phyloP scores from a whole-genome alignment of 1,140 invertebrate genomes.

The Caerostris darwini region DNA sequence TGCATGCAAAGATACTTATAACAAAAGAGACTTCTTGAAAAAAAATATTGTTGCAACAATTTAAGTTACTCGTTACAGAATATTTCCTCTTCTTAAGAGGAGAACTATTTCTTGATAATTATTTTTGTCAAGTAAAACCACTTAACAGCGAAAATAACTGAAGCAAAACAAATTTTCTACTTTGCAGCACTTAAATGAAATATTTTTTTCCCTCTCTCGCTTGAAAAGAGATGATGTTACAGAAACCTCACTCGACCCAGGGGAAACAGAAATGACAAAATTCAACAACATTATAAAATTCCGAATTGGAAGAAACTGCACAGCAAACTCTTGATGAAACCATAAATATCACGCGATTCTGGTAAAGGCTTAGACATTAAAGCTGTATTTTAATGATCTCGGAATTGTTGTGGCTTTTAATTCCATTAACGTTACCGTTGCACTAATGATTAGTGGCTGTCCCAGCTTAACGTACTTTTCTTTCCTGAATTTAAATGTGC shows the following conservation, averaged over 20 bases:
- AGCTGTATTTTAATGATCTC: constrained; percentile 63
- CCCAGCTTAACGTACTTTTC: constrained; percentile 11
- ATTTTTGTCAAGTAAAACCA: constrained; percentile 8
- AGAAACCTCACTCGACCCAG: not conserved
- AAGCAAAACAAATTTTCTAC: not conserved
- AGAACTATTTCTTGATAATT: not conserved
- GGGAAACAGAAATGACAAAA: not conserved
- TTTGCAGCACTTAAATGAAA: not conserved
- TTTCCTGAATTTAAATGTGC: constrained; percentile 10
- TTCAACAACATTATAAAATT: constrained; percentile 1
- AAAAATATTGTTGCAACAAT: too few species aligned
- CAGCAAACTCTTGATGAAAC: not conserved
- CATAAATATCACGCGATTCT: constrained; percentile 24
- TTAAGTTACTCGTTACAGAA: not conserved
- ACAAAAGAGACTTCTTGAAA: too few species aligned
- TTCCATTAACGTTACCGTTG: not conserved
- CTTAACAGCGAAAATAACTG: not conserved
- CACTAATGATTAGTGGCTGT: constrained; percentile 50
- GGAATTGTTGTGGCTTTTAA: constrained; percentile 65
- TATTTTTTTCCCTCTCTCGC: not conserved
- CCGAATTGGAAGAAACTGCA: not conserved
- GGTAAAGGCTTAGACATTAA: constrained; percentile 42
- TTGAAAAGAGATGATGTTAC: not conserved
- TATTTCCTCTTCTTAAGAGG: not conserved
- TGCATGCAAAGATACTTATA: too few species aligned